Percentiles rank a stretch among this genome's conserved stretches.
phyloP scores from a whole-genome alignment of 2,888 invertebrate species.

The Brachycybe producta region DNA sequence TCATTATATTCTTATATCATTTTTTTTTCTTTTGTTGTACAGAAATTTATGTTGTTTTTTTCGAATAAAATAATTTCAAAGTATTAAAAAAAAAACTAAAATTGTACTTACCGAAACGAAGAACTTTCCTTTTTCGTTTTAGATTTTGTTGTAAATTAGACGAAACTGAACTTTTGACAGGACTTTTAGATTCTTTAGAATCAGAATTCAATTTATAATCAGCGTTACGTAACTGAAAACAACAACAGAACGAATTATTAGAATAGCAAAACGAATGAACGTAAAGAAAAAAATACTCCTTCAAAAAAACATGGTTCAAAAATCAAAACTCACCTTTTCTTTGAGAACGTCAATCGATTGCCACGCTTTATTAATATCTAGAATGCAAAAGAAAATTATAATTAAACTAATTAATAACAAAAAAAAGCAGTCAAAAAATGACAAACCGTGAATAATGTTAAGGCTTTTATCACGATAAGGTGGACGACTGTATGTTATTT shows the following conservation, averaged over 20 bases:
- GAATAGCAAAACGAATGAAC: not conserved
- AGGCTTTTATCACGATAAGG: not conserved
- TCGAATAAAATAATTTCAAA: too few species aligned
- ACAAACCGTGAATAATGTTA: not conserved
- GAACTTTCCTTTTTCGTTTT: not conserved
- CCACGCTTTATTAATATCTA: conserved; percentile 6
- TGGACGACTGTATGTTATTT: too few species aligned
- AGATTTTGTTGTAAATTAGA: not conserved
- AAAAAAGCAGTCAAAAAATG: not conserved
- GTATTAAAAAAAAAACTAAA: not conserved
- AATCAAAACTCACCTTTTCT: conserved; percentile 5
- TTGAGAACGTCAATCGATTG: conserved; percentile 3
- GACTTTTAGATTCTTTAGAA: not conserved
- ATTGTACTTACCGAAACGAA: not conserved
- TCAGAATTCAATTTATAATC: conserved; percentile 1
- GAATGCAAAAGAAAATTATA: not conserved
- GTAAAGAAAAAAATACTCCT: not conserved
- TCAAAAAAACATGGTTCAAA: not conserved
- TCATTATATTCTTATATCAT: too few species aligned
- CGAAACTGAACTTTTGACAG: not conserved
- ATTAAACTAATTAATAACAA: not conserved
- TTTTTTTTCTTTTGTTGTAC: too few species aligned
- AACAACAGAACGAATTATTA: not conserved
- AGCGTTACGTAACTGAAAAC: not conserved
- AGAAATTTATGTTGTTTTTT: too few species aligned